Evolutionary conservation across 2,113 vertebrate species (phyloP), one percentile per base, ranked within the genome.

Genomic region (Ochotona princeps): DNA sequence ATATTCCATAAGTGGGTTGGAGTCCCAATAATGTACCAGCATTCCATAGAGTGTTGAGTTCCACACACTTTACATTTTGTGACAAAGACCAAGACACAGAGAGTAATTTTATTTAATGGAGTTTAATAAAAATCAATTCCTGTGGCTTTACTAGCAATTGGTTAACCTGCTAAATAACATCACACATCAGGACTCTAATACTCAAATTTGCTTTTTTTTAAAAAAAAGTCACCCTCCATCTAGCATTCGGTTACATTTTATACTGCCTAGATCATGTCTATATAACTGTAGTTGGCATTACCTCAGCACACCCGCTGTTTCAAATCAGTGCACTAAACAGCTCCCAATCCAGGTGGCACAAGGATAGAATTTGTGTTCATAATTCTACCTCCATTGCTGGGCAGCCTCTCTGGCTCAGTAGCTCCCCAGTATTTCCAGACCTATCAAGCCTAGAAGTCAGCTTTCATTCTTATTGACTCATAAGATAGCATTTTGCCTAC

Each of bases 51-150:
- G 54, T 57, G 15, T 57, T 20, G 54, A 74, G n/a, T 66, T 81
- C 67, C 4, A 51, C 17, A 38, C 10, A 67, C 87, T 94, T 79
- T 89, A 8, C 32, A 28, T 92, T 83, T 86, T 67, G 10, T 28
- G 80, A 21, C 21, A 78, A 17, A 93, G 89, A 83, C 60, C 8
- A 69, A 96, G 70, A 84, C 13, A 28, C 18, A 14, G 75, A 38
- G 75, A 74, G 8, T 84, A 72, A 81, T 91, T 92, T 87, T 87
- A 73, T 60, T 73, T 91, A 63, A 84, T 49, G 72, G 93, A 90
- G 72, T 38, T 66, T 65, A 23, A 92, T 66, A 65, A 23, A 92
- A 63, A 93, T 86, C 88, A 95, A 87, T 87, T 66, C 65, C 70
- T 91, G 28, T 87, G 70, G 35, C 44, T 85, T 87, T 72, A 65